Conservation (phyloP, 2,113 vertebrate species). For the Climacteris rufus region DNA sequence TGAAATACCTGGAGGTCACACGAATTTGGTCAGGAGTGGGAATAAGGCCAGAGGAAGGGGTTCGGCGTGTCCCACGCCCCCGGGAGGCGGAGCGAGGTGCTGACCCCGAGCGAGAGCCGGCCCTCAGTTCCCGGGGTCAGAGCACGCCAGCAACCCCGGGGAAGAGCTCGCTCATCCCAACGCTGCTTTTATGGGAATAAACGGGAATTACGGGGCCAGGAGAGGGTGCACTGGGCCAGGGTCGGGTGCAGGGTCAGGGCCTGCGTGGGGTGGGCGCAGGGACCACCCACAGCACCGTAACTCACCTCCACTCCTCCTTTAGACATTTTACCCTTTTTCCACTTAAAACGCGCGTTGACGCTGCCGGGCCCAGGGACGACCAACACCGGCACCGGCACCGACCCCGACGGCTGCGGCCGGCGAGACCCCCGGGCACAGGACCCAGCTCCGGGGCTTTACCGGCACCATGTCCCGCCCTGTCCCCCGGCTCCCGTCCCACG, state of each 20-base stretch:
- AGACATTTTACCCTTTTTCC: background rate
- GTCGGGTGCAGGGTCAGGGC: background rate
- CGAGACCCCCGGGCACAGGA: background rate
- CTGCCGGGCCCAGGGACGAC: background rate
- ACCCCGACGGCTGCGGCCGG: background rate
- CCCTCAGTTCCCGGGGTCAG: background rate
- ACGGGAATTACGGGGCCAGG: background rate
- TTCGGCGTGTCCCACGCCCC: background rate
- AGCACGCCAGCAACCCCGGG: background rate
- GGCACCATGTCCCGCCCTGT: background rate
- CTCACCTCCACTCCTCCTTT: background rate
- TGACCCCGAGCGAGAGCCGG: background rate
- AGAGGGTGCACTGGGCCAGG: background rate
- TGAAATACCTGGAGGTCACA: background rate
- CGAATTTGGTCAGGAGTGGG: background rate
- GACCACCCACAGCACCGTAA: background rate
- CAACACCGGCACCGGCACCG: background rate
- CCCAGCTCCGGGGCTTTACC: accelerated
- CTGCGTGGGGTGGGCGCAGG: background rate
- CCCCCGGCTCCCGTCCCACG: background rate
- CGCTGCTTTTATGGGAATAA: background rate
- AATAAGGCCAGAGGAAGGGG: background rate
- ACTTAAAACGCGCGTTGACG: background rate
- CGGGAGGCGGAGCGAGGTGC: accelerated
- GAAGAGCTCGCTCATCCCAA: background rate